A percentile compares a stretch with the other conserved stretches of the same genome.
phyloP scores from a whole-genome alignment of 2,797 vertebrate species.

The Notolabrus celidotus region DNA sequence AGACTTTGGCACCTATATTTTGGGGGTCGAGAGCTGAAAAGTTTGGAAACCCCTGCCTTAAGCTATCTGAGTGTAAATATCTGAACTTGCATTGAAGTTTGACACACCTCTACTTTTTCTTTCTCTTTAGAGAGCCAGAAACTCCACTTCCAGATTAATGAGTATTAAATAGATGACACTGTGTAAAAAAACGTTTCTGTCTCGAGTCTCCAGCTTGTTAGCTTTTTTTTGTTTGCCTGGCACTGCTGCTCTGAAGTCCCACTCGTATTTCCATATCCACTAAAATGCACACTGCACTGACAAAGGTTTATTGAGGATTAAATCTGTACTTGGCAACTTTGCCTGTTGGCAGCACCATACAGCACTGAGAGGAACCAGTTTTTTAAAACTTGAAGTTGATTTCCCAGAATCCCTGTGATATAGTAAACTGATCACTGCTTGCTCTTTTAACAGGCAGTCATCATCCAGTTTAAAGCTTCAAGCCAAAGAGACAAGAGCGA shows the following conservation, averaged over 20 bases:
- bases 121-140: constrained; percentile 11
- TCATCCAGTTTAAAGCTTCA: constrained; percentile 30
- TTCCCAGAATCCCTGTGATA: constrained; percentile 38
- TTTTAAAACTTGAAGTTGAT: constrained; percentile 40
- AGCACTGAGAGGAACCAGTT: constrained; percentile 27
- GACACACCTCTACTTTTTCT: constrained; percentile 7
- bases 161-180: constrained; percentile 19
- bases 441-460: constrained; percentile 33
- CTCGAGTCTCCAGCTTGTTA: constrained; percentile 23
- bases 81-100: not conserved
- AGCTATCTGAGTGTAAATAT: too few species aligned
- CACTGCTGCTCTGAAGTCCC: constrained; percentile 29
- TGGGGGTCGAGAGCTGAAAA: too few species aligned
- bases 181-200: constrained; percentile 7
- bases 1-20: too few species aligned
- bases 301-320: constrained; percentile 58
- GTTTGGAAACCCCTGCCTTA: too few species aligned
- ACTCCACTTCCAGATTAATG: not conserved
- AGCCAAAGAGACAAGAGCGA: constrained; percentile 24
- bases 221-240: constrained; percentile 49
- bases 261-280: constrained; percentile 33
- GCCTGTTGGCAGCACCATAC: constrained; percentile 47
- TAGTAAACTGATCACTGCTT: constrained; percentile 38
- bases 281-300: constrained; percentile 37
- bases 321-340: constrained; percentile 61